Evolutionary conservation across 2,113 vertebrate species (phyloP).

Genomic region (Mesembrinibis cayennensis): DNA sequence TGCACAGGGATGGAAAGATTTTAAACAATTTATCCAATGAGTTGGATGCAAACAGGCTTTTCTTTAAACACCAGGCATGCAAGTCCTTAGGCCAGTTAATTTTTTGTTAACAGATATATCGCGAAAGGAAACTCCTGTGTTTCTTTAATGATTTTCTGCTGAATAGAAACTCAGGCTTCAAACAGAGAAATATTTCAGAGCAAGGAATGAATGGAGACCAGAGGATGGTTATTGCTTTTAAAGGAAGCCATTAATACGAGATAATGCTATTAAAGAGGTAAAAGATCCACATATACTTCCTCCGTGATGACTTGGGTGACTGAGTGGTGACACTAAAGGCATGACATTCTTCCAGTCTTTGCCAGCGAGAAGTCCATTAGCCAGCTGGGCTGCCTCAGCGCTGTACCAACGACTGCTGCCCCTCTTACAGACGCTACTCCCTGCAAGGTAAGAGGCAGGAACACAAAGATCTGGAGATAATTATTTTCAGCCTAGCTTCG

Average conservation of each 20-base stretch:
- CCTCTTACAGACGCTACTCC: background rate
- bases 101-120: conserved; percentile 48
- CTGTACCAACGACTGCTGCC: background rate
- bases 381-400: background rate
- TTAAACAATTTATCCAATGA: conserved; percentile 13
- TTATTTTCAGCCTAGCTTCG: background rate
- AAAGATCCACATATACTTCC: background rate
- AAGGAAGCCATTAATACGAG: background rate
- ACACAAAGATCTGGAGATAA: background rate
- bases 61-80: conserved; percentile 11
- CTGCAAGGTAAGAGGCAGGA: background rate
- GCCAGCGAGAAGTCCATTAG: background rate
- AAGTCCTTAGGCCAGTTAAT: background rate
- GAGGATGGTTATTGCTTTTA: background rate
- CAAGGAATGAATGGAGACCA: background rate
- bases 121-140: background rate
- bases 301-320: background rate
- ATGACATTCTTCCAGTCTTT: background rate
- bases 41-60: conserved; percentile 11
- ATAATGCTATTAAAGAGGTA: background rate
- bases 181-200: background rate
- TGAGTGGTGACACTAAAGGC: background rate
- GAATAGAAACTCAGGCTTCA: conserved; percentile 28
- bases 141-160: conserved; percentile 5
- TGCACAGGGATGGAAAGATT: background rate